Base-by-base conservation (phyloP, 2,113 vertebrate species). In the Cavia porcellus region DNA sequence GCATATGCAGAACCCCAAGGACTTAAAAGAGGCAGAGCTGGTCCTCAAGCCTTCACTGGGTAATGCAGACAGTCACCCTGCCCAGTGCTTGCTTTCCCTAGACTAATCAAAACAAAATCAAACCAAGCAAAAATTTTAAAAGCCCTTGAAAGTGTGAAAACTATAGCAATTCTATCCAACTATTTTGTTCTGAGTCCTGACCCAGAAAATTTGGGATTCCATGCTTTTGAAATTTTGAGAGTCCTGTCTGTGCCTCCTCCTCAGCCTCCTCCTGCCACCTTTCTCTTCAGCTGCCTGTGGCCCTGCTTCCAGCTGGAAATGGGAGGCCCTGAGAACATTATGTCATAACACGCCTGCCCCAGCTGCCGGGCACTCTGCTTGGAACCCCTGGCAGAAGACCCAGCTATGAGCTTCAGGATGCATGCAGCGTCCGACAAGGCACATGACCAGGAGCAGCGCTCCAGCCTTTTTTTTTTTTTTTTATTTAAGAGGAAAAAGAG, bases 341-440 rank as follows among this genome's bases (percentile, higher is more conserved):
- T 7, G 14, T 50, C 35, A 19, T 2, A 32, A 9, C 0, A 0
- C 8, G 13, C 5, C 8, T 47, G 35, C 5, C 28, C 38, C 8
- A 2, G 24, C 64, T 57, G 6, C 47, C 47, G 30, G 70, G 28
- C 35, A 86, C 22, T 35, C 0, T 15, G 64, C 52, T 15, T 24
- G 13, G 0, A 61, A n/a, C 19, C 22, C 25, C 57, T 28, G 47
- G 11, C 32, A 57, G 61, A 24, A 1, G 5, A 8, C 19, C 3
- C 0, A 14, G 10, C 10, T 9, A 12, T 17, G 30, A 50, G 7
- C 50, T 25, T 13, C 47, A 30, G 38, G 42, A 24, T 47, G 4
- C 24, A n/a, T 28, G 45, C 6, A 2, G 20, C 4, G 1, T 6
- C 20, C 55, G 28, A 61, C 42, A 8, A 35, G 62, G 64, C 8